These are phyloP conservation scores for Propithecus coquereli DNA, from an alignment of 2,113 vertebrate species.

Conservation along the genomic window DNA sequence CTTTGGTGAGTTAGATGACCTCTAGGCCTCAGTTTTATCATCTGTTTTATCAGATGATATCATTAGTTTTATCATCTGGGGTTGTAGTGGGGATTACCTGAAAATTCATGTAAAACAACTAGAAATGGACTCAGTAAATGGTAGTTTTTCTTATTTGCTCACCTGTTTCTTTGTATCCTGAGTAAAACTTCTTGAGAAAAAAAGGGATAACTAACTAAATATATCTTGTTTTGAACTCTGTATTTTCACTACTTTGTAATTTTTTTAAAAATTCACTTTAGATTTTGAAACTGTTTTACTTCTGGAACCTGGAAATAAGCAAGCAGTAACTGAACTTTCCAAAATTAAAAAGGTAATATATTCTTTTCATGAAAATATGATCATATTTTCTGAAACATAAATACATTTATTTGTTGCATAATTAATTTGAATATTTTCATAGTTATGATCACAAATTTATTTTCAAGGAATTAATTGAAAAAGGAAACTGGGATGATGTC, in stretches of 20 bases:
- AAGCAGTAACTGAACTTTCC: slow-evolving; percentile 91
- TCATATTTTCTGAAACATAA: slow-evolving; percentile 3
- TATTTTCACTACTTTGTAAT: slow-evolving; percentile 30
- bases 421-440: slow-evolving; percentile 49
- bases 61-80: neutral
- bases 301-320: slow-evolving; percentile 96
- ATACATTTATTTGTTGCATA: neutral
- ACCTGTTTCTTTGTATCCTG: neutral
- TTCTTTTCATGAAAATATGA: neutral
- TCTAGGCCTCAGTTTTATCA: neutral
- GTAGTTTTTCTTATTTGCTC: neutral
- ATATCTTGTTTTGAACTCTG: neutral
- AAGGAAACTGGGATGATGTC: slow-evolving; percentile 72
- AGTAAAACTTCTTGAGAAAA: neutral
- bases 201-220: neutral
- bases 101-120: neutral
- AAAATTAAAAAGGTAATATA: slow-evolving; percentile 89
- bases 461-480: slow-evolving; percentile 84
- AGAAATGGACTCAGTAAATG: neutral
- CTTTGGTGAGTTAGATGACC: neutral
- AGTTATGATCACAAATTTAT: slow-evolving; percentile 42
- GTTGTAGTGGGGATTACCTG: neutral
- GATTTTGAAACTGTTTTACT: slow-evolving; percentile 94
- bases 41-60: neutral
- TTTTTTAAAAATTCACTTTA: slow-evolving; percentile 72